Conservation (phyloP, 2,113 vertebrate species). For the Conger conger region DNA sequence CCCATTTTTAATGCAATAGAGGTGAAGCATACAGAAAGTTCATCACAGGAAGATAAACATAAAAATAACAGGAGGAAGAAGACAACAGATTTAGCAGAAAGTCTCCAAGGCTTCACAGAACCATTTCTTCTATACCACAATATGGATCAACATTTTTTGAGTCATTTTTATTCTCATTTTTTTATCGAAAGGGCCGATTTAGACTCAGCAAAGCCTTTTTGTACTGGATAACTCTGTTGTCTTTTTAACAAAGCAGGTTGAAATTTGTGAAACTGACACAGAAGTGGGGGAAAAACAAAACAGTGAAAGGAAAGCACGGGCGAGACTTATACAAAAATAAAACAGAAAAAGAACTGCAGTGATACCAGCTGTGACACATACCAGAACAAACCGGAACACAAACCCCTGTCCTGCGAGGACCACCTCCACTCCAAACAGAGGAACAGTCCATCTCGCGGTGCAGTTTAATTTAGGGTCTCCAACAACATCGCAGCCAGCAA, state of each 20-base stretch:
- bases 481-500: conserved; percentile 65
- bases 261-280: conserved; percentile 13
- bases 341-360: background rate
- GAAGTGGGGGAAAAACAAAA: conserved; percentile 26
- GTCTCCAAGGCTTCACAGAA: background rate
- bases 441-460: conserved; percentile 21
- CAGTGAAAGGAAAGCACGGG: conserved; percentile 21
- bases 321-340: background rate
- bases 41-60: conserved; percentile 68
- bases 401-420: background rate
- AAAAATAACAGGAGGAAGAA: conserved; percentile 28
- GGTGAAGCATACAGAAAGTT: conserved; percentile 77
- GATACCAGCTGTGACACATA: background rate
- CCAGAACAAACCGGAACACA: background rate
- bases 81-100: conserved; percentile 16
- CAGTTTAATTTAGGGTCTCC: conserved; percentile 58
- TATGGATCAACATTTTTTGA: background rate
- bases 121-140: background rate
- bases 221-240: conserved; percentile 22
- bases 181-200: background rate
- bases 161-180: background rate
- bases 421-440: conserved; percentile 32
- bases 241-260: conserved; percentile 6
- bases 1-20: conserved; percentile 84
- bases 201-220: background rate